Conservation (phyloP, 1,140 invertebrate genomes). For the Zophobas atratus region DNA sequence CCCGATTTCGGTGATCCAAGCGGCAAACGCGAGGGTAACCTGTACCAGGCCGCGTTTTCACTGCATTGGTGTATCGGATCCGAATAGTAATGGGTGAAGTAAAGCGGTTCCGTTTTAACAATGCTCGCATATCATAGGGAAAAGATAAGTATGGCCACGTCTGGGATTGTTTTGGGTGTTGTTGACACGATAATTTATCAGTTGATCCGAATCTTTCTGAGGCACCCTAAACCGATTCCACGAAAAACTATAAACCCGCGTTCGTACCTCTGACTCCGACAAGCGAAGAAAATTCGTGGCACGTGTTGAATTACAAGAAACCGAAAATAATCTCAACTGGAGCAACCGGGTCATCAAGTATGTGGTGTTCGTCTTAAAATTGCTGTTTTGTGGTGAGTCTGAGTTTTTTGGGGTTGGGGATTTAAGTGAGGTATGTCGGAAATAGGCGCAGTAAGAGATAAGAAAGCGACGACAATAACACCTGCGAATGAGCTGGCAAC, state of each 20-base stretch:
- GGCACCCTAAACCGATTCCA: slow-evolving; percentile 9
- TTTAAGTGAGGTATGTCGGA: too few relatives aligned
- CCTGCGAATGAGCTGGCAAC: too few relatives aligned
- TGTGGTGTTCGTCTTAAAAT: slow-evolving; percentile 58
- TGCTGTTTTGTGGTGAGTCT: slow-evolving; percentile 64
- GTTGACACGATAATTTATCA: slow-evolving; percentile 36
- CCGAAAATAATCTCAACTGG: slow-evolving; percentile 59
- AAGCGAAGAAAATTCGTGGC: not conserved
- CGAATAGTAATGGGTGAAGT: not conserved
- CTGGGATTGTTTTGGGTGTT: slow-evolving; percentile 27
- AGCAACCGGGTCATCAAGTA: slow-evolving; percentile 62
- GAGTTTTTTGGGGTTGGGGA: not conserved
- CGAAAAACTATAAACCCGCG: not conserved
- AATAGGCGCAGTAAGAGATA: too few relatives aligned
- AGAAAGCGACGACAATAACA: too few relatives aligned
- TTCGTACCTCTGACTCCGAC: too few relatives aligned
- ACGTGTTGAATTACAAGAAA: slow-evolving; percentile 7
- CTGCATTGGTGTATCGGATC: not conserved
- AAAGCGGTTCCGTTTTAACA: slow-evolving; percentile 28
- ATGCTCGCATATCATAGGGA: slow-evolving; percentile 13
- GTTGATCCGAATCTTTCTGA: slow-evolving; percentile 21
- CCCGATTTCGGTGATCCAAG: slow-evolving; percentile 3
- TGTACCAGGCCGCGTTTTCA: not conserved
- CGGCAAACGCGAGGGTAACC: slow-evolving; percentile 3
- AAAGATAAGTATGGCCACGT: slow-evolving; percentile 35